These are phyloP conservation scores for Aleiodes sp. DNA, from an alignment of 1,140 invertebrate genomes.

Conservation along the genomic window DNA sequence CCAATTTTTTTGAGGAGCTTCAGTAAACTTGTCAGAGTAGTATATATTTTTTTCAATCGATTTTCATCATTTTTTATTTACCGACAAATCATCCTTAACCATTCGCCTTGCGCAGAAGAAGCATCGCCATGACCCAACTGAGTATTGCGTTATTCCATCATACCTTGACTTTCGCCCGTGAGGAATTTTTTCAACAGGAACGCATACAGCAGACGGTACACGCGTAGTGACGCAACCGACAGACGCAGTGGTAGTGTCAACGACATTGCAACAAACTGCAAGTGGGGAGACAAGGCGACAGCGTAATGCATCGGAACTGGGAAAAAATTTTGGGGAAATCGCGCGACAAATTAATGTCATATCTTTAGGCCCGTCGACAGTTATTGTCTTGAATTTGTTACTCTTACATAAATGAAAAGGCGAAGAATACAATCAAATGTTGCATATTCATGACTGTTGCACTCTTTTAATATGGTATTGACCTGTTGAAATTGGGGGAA, in stretches of 20 bases:
- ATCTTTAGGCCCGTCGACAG: too few relatives aligned
- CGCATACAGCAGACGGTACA: slow-evolving; percentile 53
- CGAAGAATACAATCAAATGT: too few relatives aligned
- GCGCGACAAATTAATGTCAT: slow-evolving; percentile 44
- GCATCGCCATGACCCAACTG: neutral
- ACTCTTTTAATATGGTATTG: neutral
- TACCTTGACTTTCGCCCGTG: slow-evolving; percentile 65
- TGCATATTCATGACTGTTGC: neutral
- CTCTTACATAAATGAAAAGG: too few relatives aligned
- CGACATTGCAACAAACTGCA: slow-evolving; percentile 1
- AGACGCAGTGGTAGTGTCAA: slow-evolving; percentile 28
- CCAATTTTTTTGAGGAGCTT: too few relatives aligned
- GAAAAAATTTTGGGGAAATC: slow-evolving; percentile 63
- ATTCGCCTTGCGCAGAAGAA: slow-evolving; percentile 4
- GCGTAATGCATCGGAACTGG: neutral
- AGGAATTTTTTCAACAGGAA: slow-evolving; percentile 68
- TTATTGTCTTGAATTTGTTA: too few relatives aligned
- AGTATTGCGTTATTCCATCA: slow-evolving; percentile 55
- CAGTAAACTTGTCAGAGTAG: too few relatives aligned
- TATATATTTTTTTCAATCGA: too few relatives aligned
- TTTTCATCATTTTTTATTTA: too few relatives aligned
- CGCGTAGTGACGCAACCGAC: slow-evolving; percentile 50
- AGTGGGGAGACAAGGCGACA: neutral
- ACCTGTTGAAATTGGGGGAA: slow-evolving; percentile 60
- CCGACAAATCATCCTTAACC: too few relatives aligned